Evolutionary conservation across 2,113 vertebrate species (phyloP), one percentile per base, ranked within the genome.

Genomic region (Mesembrinibis cayennensis): DNA sequence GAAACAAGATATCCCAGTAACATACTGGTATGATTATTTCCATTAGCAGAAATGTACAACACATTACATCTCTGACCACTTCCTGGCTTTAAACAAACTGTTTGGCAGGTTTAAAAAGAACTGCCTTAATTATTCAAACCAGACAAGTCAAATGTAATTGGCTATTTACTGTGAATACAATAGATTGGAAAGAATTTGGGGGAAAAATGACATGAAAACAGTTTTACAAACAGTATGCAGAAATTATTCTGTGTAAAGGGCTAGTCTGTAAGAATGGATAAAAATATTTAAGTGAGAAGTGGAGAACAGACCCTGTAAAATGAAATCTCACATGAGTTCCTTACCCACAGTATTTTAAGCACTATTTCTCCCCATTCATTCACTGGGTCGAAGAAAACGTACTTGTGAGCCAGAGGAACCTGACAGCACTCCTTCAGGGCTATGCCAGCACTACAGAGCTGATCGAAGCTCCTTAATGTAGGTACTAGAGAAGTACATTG

Each of bases 391-490:
- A 55, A 65, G 26, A 53, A 30, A 77, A 27, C 0, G 4, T 12
- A n/a, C 20, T 13, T 11, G 21, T 25, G 70, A 44, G 26, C 4
- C 26, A 10, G 3, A 34, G 45, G 53, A 40, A 32, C 6, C 29
- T 2, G 6, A 5, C 4, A 22, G 36, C 14, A 5, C 36, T 19
- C 77, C 44, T 30, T 4, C 18, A 13, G 16, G 7, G 16, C 29
- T 27, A 10, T 6, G 2, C 21, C 11, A 55, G 45, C 61, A 8
- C 21, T 3, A 2, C 78, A 14, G 72, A 27, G 63, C 53, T 38
- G 52, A 49, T 2, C 4, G 5, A 9, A 70, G 2, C 22, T 15
- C 36, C 42, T 11, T 0, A 0, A 0, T 6, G 20, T 1, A 32
- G 53, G 42, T 21, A 44, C 34, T 15, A 3, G 13, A 85, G 85